Conservation (phyloP, 1,140 invertebrate species). For the Scaptodrosophila lebanonensis region DNA sequence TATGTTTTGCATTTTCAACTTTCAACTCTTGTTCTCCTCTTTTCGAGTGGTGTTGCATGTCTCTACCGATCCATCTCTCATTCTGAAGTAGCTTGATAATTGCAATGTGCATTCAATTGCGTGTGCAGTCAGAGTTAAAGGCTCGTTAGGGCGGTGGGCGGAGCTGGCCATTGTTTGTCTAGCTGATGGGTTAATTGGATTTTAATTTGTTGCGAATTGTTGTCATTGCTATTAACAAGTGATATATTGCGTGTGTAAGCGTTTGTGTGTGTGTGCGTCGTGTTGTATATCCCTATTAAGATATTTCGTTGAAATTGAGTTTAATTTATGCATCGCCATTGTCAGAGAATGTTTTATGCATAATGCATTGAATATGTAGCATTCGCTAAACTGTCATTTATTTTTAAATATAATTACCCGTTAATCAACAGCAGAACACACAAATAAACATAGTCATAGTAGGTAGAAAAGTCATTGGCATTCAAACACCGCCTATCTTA, state of each 20-base stretch:
- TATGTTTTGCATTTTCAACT: slow-evolving; percentile 40
- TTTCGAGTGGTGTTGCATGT: slow-evolving; percentile 40
- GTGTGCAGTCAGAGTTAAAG: slow-evolving; percentile 29
- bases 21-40: slow-evolving; percentile 48
- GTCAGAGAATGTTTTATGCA: no score
- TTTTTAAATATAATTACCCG: no score
- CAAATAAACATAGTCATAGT: no score
- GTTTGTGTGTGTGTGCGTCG: background rate
- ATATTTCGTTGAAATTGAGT: background rate
- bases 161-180: slow-evolving; percentile 24
- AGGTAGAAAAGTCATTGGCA: no score
- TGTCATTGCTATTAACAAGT: slow-evolving; percentile 1
- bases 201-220: slow-evolving; percentile 62
- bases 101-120: no score
- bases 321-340: slow-evolving; percentile 1
- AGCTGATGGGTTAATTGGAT: slow-evolving; percentile 61
- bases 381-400: background rate
- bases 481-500: no score
- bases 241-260: slow-evolving; percentile 9
- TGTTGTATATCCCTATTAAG: background rate
- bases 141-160: no score
- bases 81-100: slow-evolving; percentile 76
- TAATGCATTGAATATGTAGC: no score
- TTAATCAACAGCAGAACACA: no score
- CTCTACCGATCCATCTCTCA: slow-evolving; percentile 10